Evolutionary conservation across 2,888 invertebrate genomes (phyloP).

Genomic region (Melanostoma mellinum): DNA sequence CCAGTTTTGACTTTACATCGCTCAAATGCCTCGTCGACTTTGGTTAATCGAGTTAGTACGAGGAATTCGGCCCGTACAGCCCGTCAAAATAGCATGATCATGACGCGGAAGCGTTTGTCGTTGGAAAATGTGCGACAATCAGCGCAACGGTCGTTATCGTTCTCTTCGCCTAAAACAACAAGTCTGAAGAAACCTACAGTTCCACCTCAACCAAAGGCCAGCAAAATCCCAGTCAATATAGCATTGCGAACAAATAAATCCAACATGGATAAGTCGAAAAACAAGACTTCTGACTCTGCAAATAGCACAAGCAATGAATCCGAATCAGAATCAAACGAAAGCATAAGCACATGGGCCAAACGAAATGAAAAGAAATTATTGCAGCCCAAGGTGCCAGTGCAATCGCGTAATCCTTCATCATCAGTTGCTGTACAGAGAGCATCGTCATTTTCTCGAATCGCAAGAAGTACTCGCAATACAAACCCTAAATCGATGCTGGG

Average conservation of each 20-base stretch:
- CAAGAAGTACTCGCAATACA: slow-evolving; percentile 32
- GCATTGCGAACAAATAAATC: slow-evolving; percentile 43
- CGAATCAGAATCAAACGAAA: not conserved
- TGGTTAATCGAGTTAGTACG: slow-evolving; percentile 73
- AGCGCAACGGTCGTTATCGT: not conserved
- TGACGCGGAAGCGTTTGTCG: slow-evolving; percentile 78
- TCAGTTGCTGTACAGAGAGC: not conserved
- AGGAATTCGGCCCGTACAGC: slow-evolving; percentile 76
- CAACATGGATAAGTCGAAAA: slow-evolving; percentile 33
- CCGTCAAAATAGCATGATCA: slow-evolving; percentile 74
- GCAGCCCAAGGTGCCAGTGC: not conserved
- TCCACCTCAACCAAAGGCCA: slow-evolving; percentile 20
- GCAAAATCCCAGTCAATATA: slow-evolving; percentile 49
- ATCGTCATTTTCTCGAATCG: slow-evolving; percentile 33
- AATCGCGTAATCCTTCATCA: not conserved
- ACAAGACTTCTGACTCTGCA: not conserved
- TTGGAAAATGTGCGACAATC: slow-evolving; percentile 73
- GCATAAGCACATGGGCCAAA: not conserved
- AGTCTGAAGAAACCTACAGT: slow-evolving; percentile 1
- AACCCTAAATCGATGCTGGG: slow-evolving; percentile 34
- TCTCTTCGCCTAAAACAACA: slow-evolving; percentile 13
- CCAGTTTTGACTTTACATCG: slow-evolving; percentile 35
- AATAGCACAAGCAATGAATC: not conserved
- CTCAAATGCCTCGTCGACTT: not conserved
- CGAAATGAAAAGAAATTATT: not conserved